Evolutionary conservation across 2,113 vertebrate genomes (phyloP), one percentile per base, ranked within the genome.

Genomic region (Bufo bufo): DNA sequence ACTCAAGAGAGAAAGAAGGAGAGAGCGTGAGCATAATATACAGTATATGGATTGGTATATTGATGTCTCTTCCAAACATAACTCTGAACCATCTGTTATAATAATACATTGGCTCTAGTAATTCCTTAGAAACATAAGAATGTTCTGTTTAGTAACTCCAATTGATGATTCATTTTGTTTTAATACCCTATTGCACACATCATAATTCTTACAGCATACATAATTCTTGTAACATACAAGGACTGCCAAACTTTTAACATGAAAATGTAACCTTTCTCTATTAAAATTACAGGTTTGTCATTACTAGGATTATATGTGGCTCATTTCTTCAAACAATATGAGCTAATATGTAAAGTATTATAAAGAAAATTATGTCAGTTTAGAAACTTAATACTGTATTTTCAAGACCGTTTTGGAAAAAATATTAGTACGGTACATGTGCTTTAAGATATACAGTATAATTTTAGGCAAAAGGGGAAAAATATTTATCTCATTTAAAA

Each of bases 181-280:
- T 85, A 84, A 89, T 92, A 93, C 88, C 93, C 94, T 89, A 89
- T 91, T 90, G 89, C 90, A 77, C 49, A 87, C 83, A 74, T 69
- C 84, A 74, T 66, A 33, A 33, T 33, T 33, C 33, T 33, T 33
- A 33, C 33, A 33, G 33, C 33, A 33, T 33, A 33, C 89, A 90
- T 80, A 89, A 84, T 92, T 94, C 92, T 91, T 91, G 91, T 93
- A 93, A 94, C 87, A 77, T 83, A 84, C 10, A 84, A 65, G 20
- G 63, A 8, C 59, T 45, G 81, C 59, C 72, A 88, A 83, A 77
- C 45, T 77, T 66, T 58, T 69, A 77, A 84, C 72, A 52, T 77
- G 45, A 84, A 65, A 54, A 77, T 77, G 47, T 3, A 65, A 50
- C 23, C 8, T 61, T 63, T 82, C n/a, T 47, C 14, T n/a, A 49